Percentiles rank a stretch among this genome's conserved stretches.
phyloP scores from a whole-genome alignment of 1,140 invertebrate genomes.

The Cherax quadricarinatus region DNA sequence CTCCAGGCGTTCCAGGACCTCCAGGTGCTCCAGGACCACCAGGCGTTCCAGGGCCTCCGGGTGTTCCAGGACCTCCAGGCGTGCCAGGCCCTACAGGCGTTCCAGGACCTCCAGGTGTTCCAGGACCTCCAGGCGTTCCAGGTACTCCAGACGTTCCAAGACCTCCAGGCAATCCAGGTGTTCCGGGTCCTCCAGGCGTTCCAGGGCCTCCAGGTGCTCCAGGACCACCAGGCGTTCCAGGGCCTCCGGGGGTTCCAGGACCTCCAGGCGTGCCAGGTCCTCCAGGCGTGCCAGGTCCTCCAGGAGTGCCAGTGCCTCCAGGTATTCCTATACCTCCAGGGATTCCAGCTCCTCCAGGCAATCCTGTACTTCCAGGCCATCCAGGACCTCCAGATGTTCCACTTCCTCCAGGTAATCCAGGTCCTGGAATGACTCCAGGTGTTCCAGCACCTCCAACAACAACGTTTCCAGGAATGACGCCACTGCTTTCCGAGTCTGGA shows the following conservation, averaged over 20 bases:
- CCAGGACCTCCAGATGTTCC: conserved; percentile 15
- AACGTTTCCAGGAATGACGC: not conserved
- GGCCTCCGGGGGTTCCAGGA: not conserved
- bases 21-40: not conserved
- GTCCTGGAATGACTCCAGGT: not conserved
- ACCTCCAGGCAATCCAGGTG: not conserved
- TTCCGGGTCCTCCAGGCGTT: not conserved
- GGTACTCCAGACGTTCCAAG: not conserved
- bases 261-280: not conserved
- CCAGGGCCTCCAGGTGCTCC: not conserved
- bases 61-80: not conserved
- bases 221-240: not conserved
- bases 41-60: not conserved
- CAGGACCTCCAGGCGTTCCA: not conserved
- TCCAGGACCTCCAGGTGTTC: not conserved
- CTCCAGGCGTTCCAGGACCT: not conserved
- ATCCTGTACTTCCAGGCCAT: conserved; percentile 5
- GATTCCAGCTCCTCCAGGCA: conserved; percentile 5
- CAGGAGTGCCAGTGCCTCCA: not conserved
- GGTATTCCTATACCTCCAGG: not conserved
- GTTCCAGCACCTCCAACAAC: not conserved
- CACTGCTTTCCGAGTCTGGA: conserved; percentile 1
- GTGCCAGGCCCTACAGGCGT: not conserved
- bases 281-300: not conserved
- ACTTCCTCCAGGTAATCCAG: not conserved